These are phyloP conservation scores for Aplochiton taeniatus DNA, from an alignment of 2,797 vertebrate species.

Conservation along the genomic window DNA sequence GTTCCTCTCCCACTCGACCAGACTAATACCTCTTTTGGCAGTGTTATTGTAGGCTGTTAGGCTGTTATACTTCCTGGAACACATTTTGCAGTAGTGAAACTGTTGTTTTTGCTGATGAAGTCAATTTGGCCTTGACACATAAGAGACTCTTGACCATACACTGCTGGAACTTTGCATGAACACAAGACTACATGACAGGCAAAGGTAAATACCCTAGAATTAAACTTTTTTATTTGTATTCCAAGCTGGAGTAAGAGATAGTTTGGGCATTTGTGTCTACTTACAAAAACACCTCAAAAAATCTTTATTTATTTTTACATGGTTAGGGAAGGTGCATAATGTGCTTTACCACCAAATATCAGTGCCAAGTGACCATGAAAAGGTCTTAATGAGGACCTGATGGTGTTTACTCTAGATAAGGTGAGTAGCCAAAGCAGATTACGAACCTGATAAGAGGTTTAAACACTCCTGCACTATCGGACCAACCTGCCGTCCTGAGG, in stretches of 20 bases:
- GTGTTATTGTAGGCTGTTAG: slow-evolving; percentile 21
- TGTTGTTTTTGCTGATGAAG: slow-evolving; percentile 58
- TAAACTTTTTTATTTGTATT: too few relatives aligned
- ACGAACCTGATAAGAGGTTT: slow-evolving; percentile 66
- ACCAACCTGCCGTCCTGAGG: neutral
- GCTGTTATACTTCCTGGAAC: slow-evolving; percentile 62
- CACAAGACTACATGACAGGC: neutral
- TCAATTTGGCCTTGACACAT: slow-evolving; percentile 40
- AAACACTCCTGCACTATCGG: slow-evolving; percentile 44
- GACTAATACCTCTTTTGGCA: slow-evolving; percentile 48
- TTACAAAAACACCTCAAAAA: too few relatives aligned
- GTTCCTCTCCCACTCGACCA: slow-evolving; percentile 42
- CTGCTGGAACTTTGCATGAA: slow-evolving; percentile 24
- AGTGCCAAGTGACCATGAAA: slow-evolving; percentile 71
- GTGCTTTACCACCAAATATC: slow-evolving; percentile 48
- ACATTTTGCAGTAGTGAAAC: slow-evolving; percentile 73
- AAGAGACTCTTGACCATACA: slow-evolving; percentile 48
- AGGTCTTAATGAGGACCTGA: slow-evolving; percentile 76
- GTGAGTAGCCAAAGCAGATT: slow-evolving; percentile 77
- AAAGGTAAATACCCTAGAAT: neutral
- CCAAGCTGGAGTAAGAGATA: too few relatives aligned
- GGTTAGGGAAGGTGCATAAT: too few relatives aligned
- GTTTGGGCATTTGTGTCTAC: too few relatives aligned
- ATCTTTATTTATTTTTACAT: too few relatives aligned
- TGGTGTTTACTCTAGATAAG: slow-evolving; percentile 84